Conservation (phyloP, 2,797 vertebrate species). For the Scarus forsteni region DNA sequence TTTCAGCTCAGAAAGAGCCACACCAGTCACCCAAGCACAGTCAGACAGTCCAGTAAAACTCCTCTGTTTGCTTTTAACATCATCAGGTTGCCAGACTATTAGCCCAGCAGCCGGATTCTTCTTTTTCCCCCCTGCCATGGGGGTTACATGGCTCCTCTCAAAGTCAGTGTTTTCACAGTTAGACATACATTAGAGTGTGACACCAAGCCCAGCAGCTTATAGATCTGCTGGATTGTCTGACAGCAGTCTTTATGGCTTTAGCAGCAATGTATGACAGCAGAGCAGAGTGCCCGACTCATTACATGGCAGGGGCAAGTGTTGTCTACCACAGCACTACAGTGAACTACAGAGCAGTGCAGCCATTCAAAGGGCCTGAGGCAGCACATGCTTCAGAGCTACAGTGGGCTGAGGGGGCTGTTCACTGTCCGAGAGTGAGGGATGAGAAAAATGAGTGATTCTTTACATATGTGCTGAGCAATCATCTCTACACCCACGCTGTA, state of each 20-base stretch:
- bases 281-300: slow-evolving; percentile 60
- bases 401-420: slow-evolving; percentile 50
- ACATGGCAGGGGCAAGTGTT: slow-evolving; percentile 65
- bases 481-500: slow-evolving; percentile 29
- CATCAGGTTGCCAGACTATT: slow-evolving; percentile 68
- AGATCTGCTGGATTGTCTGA: slow-evolving; percentile 71
- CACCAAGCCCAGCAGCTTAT: slow-evolving; percentile 66
- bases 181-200: slow-evolving; percentile 75
- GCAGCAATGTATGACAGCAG: slow-evolving; percentile 74
- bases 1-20: slow-evolving; percentile 49
- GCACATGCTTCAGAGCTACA: slow-evolving; percentile 68
- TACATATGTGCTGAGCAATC: slow-evolving; percentile 44
- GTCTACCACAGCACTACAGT: slow-evolving; percentile 48
- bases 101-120: slow-evolving; percentile 51
- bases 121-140: slow-evolving; percentile 72
- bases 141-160: slow-evolving; percentile 67
- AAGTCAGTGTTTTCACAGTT: slow-evolving; percentile 76
- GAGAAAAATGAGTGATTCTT: slow-evolving; percentile 38
- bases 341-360: slow-evolving; percentile 39
- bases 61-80: slow-evolving; percentile 55
- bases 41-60: slow-evolving; percentile 62
- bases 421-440: slow-evolving; percentile 48
- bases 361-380: slow-evolving; percentile 53
- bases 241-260: slow-evolving; percentile 72
- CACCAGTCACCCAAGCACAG: slow-evolving; percentile 53